phyloP scores from a whole-genome alignment of 2,888 invertebrate species.

The Tromatobia lineatoria region DNA sequence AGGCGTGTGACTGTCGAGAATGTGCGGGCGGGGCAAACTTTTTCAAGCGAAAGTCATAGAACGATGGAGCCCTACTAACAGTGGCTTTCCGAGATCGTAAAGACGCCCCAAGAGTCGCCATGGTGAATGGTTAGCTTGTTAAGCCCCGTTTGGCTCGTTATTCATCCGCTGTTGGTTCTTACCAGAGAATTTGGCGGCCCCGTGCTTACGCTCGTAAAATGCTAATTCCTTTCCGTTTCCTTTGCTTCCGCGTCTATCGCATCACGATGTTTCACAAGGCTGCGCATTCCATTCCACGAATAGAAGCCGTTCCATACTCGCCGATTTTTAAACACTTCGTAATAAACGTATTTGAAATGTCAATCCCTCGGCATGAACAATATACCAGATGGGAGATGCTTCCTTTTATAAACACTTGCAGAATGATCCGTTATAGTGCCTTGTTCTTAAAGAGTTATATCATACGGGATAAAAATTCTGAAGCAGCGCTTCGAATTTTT shows the following conservation, averaged over 20 bases:
- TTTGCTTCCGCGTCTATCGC: slow-evolving; percentile 46
- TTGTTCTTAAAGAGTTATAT: not conserved
- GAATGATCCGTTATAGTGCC: not conserved
- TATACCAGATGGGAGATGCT: too few relatives aligned
- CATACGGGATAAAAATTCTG: not conserved
- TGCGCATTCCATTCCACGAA: slow-evolving; percentile 41
- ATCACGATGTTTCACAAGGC: slow-evolving; percentile 53
- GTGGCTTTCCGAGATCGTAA: slow-evolving; percentile 49
- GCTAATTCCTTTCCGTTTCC: slow-evolving; percentile 66
- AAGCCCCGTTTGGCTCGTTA: slow-evolving; percentile 41
- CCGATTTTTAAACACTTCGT: slow-evolving; percentile 34
- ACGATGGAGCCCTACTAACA: slow-evolving; percentile 23
- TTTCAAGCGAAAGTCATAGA: slow-evolving; percentile 13
- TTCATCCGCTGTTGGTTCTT: slow-evolving; percentile 33
- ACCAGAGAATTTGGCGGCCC: slow-evolving; percentile 24
- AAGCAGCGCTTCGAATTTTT: not conserved
- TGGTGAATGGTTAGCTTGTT: slow-evolving; percentile 39
- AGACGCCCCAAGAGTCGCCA: slow-evolving; percentile 19
- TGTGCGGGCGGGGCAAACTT: not conserved
- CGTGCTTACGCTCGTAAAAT: slow-evolving; percentile 71
- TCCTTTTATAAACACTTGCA: not conserved
- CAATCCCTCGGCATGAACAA: too few relatives aligned
- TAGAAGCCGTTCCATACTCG: slow-evolving; percentile 16
- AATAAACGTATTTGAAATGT: too few relatives aligned
- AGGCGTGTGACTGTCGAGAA: not conserved